These are phyloP conservation scores for Halictus rubicundus DNA, from an alignment of 1,140 invertebrate species.

Conservation along the genomic window DNA sequence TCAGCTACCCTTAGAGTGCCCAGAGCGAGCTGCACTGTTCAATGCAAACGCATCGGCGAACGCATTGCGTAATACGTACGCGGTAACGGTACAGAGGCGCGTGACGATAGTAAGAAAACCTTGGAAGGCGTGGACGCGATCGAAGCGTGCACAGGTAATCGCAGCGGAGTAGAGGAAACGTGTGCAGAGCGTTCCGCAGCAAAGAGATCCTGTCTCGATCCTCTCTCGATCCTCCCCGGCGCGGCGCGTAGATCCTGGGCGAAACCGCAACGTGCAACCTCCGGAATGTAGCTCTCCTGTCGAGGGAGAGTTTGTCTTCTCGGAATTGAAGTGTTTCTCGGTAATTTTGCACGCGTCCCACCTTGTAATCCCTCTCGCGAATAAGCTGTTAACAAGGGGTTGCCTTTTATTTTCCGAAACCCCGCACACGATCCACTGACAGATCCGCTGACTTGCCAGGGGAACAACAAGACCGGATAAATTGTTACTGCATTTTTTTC, in stretches of 20 bases:
- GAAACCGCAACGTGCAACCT: constrained; percentile 12
- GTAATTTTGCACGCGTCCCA: not conserved
- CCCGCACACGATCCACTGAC: not conserved
- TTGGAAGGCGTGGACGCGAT: not conserved
- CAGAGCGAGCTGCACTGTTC: not conserved
- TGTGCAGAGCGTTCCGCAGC: too few relatives aligned
- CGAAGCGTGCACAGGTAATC: too few relatives aligned
- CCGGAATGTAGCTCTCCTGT: constrained; percentile 12
- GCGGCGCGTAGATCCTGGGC: too few relatives aligned
- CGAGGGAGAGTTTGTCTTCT: constrained; percentile 31
- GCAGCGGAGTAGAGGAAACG: too few relatives aligned
- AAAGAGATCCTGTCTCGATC: too few relatives aligned
- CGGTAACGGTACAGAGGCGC: constrained; percentile 31
- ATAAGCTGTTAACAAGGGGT: not conserved
- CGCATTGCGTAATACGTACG: constrained; percentile 3
- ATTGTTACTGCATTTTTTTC: too few relatives aligned
- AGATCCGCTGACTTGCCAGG: not conserved
- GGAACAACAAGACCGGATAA: too few relatives aligned
- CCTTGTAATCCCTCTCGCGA: not conserved
- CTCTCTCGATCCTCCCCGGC: too few relatives aligned
- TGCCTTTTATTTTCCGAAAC: not conserved
- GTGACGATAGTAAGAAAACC: constrained; percentile 27
- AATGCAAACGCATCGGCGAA: too few relatives aligned
- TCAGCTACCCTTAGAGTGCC: too few relatives aligned
- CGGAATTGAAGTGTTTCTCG: constrained; percentile 5